A percentile compares a stretch with the other conserved stretches of the same genome.
Evolutionary conservation across 1,140 invertebrate genomes (phyloP).

Genomic region (Macrosteles quadrilineatus): DNA sequence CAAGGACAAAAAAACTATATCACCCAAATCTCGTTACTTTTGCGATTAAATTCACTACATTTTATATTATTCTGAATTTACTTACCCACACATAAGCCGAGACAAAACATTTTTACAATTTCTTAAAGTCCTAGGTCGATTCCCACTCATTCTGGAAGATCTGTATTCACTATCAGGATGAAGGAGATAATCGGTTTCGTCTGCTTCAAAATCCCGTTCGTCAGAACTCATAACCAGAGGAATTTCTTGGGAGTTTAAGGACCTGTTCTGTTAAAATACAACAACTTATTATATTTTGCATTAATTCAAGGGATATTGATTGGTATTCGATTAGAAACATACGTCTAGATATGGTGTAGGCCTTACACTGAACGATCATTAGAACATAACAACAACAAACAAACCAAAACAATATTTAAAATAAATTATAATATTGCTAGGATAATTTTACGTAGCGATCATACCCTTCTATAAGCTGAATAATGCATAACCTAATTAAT

Average conservation of each 20-base stretch:
- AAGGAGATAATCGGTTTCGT: conserved; percentile 53
- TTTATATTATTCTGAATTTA: not conserved
- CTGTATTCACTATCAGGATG: conserved; percentile 34
- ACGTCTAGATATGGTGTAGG: not conserved
- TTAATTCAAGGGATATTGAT: not conserved
- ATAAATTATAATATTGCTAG: too few relatives aligned
- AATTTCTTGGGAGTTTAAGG: conserved; percentile 47
- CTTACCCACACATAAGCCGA: conserved; percentile 4
- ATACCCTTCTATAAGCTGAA: conserved; percentile 17
- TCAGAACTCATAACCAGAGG: conserved; percentile 51
- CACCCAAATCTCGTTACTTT: conserved; percentile 3
- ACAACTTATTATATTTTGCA: not conserved
- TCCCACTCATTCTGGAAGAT: not conserved
- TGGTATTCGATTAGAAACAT: not conserved
- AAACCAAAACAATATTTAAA: too few relatives aligned
- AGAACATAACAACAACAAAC: too few relatives aligned
- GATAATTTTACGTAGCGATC: too few relatives aligned
- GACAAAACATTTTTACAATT: conserved; percentile 18
- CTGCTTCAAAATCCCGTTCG: conserved; percentile 50
- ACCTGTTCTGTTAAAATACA: conserved; percentile 25
- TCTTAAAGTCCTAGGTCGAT: not conserved
- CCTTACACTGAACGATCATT: not conserved
- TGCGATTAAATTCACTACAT: too few relatives aligned
- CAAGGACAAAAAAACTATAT: not conserved
- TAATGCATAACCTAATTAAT: not conserved